A percentile compares a stretch with the other conserved stretches of the same genome.
Conservation (phyloP, 2,888 invertebrate species). For the Chaitophorus viminalis region DNA sequence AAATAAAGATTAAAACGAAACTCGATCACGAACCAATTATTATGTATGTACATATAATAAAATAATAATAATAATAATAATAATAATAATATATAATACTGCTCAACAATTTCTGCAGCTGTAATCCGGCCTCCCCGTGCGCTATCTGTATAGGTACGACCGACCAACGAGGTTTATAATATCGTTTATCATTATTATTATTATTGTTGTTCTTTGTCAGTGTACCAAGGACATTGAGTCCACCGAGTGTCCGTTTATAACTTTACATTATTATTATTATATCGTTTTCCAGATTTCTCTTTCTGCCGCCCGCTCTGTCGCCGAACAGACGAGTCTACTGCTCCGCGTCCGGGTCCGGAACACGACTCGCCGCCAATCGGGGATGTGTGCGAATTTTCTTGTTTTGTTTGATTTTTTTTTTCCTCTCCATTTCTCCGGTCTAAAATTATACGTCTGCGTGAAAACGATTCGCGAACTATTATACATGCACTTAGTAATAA, state of each 20-base stretch:
- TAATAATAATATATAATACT: too few relatives aligned
- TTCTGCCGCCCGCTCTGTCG: constrained; percentile 18
- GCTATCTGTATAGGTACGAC: background rate
- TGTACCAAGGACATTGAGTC: constrained; percentile 54
- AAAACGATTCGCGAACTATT: background rate
- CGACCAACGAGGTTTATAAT: background rate
- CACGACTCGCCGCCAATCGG: background rate
- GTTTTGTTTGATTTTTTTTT: background rate
- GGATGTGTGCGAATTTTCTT: constrained; percentile 21
- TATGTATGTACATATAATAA: background rate
- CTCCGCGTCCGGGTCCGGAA: constrained; percentile 45
- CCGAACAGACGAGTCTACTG: too few relatives aligned
- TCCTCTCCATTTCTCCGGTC: background rate
- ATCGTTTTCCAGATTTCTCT: constrained; percentile 51
- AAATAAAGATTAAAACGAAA: constrained; percentile 46
- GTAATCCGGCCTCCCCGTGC: background rate
- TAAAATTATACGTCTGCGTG: background rate
- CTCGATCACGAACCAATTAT: constrained; percentile 55
- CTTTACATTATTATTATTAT: too few relatives aligned
- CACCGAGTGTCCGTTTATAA: constrained; percentile 30
- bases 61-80: too few relatives aligned
- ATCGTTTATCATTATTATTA: background rate
- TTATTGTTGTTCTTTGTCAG: constrained; percentile 52
- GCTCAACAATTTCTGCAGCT: background rate
- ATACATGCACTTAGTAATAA: background rate